Percentiles rank a stretch among this genome's conserved stretches.
These are phyloP conservation scores for Ptilonorhynchus violaceus DNA, from an alignment of 2,113 vertebrate genomes.

Conservation along the genomic window DNA sequence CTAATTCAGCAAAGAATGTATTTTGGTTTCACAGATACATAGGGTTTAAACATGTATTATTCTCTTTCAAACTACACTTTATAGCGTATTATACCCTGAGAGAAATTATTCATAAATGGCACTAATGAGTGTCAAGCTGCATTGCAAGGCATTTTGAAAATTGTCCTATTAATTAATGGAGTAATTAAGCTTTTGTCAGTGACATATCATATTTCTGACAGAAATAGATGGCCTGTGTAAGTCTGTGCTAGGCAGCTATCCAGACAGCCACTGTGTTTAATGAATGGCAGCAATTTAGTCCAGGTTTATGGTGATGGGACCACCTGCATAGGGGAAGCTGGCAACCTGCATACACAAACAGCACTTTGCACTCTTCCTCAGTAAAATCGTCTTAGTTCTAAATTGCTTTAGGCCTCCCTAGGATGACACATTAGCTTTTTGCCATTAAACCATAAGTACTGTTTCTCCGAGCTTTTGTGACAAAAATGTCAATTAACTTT, in stretches of 20 bases:
- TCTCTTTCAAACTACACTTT: constrained; percentile 68
- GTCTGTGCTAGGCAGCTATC: constrained; percentile 79
- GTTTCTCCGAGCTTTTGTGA: constrained; percentile 68
- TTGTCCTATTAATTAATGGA: constrained; percentile 98
- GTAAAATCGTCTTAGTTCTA: constrained; percentile 53
- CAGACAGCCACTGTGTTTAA: constrained; percentile 81
- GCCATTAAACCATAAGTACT: constrained; percentile 71
- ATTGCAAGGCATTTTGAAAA: constrained; percentile 87
- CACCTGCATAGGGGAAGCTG: constrained; percentile 85
- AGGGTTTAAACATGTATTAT: constrained; percentile 51
- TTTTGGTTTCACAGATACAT: constrained; percentile 43
- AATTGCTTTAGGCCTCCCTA: constrained; percentile 68
- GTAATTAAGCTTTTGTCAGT: constrained; percentile 99
- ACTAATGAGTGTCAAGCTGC: constrained; percentile 88
- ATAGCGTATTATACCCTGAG: constrained; percentile 59
- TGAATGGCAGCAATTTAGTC: constrained; percentile 95
- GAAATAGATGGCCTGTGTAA: constrained; percentile 88
- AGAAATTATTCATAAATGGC: constrained; percentile 85
- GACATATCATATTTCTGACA: constrained; percentile 94
- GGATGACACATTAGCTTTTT: constrained; percentile 72
- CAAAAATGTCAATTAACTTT: constrained; percentile 79
- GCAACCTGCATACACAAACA: constrained; percentile 61
- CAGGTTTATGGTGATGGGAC: constrained; percentile 87
- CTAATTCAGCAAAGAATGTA: constrained; percentile 27
- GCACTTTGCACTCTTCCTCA: constrained; percentile 48